Evolutionary conservation across 2,797 vertebrate species (phyloP).

Genomic region (Amphiprion clarkii): DNA sequence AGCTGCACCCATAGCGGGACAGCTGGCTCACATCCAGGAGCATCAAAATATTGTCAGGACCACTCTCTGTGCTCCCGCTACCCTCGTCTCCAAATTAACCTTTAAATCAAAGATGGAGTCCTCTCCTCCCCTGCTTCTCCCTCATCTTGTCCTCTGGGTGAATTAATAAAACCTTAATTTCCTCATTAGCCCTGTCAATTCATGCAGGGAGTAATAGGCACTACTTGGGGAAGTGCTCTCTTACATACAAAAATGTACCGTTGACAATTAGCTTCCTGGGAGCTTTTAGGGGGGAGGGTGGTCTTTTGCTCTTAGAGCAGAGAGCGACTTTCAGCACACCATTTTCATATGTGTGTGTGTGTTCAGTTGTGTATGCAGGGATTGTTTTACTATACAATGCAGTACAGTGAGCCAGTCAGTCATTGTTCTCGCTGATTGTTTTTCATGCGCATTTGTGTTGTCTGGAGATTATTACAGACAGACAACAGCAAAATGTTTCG

Average conservation of each 20-base stretch:
- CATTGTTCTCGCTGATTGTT: constrained; percentile 28
- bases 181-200: constrained; percentile 83
- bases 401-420: background rate
- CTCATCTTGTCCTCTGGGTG: constrained; percentile 75
- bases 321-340: constrained; percentile 35
- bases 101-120: constrained; percentile 82
- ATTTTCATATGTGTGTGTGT: constrained; percentile 7
- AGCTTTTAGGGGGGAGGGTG: constrained; percentile 35
- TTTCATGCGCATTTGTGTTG: constrained; percentile 12
- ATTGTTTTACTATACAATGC: constrained; percentile 1
- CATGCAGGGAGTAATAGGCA: constrained; percentile 76
- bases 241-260: constrained; percentile 71
- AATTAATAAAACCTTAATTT: constrained; percentile 86
- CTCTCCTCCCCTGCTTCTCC: constrained; percentile 59
- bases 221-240: constrained; percentile 70
- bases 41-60: constrained; percentile 77
- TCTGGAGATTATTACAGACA: background rate
- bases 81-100: constrained; percentile 81
- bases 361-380: background rate
- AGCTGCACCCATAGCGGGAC: constrained; percentile 53
- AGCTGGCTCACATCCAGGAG: constrained; percentile 76
- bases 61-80: constrained; percentile 65
- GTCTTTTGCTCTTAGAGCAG: constrained; percentile 39
- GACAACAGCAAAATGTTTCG: constrained; percentile 9
- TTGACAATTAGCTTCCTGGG: constrained; percentile 74